Base-by-base conservation (phyloP, 2,113 vertebrate species). In the Lamprotornis superbus region DNA sequence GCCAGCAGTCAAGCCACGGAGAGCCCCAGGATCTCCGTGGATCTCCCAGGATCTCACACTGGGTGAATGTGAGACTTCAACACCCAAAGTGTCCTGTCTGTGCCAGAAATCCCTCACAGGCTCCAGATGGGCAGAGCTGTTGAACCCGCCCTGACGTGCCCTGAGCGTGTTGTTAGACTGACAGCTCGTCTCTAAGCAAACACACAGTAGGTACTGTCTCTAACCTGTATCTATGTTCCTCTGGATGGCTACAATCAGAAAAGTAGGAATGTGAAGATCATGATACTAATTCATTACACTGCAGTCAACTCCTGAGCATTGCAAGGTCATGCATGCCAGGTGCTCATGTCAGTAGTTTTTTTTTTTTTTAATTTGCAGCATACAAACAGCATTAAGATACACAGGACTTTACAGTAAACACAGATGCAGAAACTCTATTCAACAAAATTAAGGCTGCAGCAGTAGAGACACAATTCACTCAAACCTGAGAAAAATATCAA, bases 141-240 rank as follows among this genome's bases (percentile, higher is more conserved):
- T 9, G 31, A 97, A 96, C 96, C 95, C 2, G 1, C 94, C 88
- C 95, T 95, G 92, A 89, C 86, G 2, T 40, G 90, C 80, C 46
- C 0, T 39, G 64, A 96, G 94, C 88, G 8, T 49, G 89, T 86
- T 90, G 83, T 96, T 88, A 95, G 86, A 87, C 83, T 92, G 93
- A 88, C 92, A 96, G 94, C 92, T 95, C 7, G 1, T 91, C 86
- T 96, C 95, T 96, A 96, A 93, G 95, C 95, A 96, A 95, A 97
- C 86, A 90, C 73, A 96, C 0, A 30, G 88, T 50, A 96, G 88
- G 81, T 57, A 47, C 96, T 96, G 92, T 93, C 94, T 96, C 96
- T 97, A 97, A 97, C 95, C 96, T 97, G 96, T 94, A 96, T 97
- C 96, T 97, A 96, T 94, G 94, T 84, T 97, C 96, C 96, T 97